Percentiles rank a stretch among this genome's conserved stretches.
Conservation (phyloP, 2,797 vertebrate species). For the Nyctibius grandis region DNA sequence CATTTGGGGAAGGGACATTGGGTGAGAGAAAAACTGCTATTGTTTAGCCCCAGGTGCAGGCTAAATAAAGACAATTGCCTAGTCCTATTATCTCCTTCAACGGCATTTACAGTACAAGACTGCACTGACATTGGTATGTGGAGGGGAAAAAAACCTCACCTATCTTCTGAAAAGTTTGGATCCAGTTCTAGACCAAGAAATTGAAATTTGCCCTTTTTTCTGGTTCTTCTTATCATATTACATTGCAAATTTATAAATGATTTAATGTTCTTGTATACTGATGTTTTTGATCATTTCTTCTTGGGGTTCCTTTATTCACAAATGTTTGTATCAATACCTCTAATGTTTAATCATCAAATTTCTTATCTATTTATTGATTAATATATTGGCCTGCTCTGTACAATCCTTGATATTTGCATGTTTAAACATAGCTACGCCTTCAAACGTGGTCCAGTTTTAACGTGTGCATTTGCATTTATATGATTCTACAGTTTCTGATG, state of each 20-base stretch:
- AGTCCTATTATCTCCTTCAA: background rate
- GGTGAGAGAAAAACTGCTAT: no score
- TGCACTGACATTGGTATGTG: accelerated
- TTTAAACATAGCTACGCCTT: background rate
- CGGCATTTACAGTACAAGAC: background rate
- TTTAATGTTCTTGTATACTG: background rate
- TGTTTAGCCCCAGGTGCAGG: no score
- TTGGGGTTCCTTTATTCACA: background rate
- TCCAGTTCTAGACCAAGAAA: background rate
- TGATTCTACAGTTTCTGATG: background rate
- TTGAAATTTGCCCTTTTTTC: background rate
- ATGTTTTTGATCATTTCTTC: background rate
- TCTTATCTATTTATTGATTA: background rate
- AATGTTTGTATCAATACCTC: background rate
- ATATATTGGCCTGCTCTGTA: background rate
- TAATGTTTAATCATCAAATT: background rate
- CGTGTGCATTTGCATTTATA: background rate
- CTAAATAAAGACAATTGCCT: no score
- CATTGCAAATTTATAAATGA: background rate
- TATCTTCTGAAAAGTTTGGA: background rate
- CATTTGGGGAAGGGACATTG: no score
- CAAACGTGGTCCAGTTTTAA: background rate
- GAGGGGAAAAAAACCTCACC: accelerated
- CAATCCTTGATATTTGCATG: background rate
- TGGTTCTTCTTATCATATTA: background rate